These are phyloP conservation scores for Troides oblongomaculatus DNA, from an alignment of 2,888 invertebrate genomes.

Conservation along the genomic window DNA sequence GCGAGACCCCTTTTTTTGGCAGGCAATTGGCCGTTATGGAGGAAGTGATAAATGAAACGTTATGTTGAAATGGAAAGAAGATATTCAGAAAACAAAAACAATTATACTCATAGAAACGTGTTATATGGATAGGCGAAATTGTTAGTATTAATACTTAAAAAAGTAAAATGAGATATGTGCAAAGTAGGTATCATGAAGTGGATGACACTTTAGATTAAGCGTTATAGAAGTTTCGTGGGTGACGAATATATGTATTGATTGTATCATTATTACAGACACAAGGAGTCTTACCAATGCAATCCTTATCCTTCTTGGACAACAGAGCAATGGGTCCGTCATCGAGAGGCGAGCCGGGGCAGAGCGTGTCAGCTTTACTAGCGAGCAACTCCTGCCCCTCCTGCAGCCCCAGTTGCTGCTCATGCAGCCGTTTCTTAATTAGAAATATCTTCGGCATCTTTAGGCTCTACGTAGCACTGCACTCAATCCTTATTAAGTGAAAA, in stretches of 20 bases:
- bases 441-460: conserved; percentile 94
- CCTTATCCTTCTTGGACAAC: conserved; percentile 78
- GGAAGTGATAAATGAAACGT: conserved; percentile 59
- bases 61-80: conserved; percentile 34
- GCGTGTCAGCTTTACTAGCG: conserved; percentile 81
- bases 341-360: conserved; percentile 80
- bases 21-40: conserved; percentile 68
- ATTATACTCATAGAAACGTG: not conserved
- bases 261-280: conserved; percentile 31
- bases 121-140: too few species aligned
- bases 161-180: too few species aligned
- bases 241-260: conserved; percentile 42
- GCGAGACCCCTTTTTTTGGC: conserved; percentile 58
- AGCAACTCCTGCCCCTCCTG: conserved; percentile 90
- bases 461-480: conserved; percentile 68
- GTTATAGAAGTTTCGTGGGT: conserved; percentile 36
- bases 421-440: conserved; percentile 93
- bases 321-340: conserved; percentile 82
- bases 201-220: conserved; percentile 26
- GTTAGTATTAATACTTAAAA: too few species aligned
- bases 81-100: conserved; percentile 1
- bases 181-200: conserved; percentile 7
- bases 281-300: conserved; percentile 64
- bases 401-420: conserved; percentile 92
- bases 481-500: conserved; percentile 66